Evolutionary conservation across 2,888 invertebrate genomes (phyloP), one percentile per base, ranked within the genome.

Genomic region (Cryptus armator): DNA sequence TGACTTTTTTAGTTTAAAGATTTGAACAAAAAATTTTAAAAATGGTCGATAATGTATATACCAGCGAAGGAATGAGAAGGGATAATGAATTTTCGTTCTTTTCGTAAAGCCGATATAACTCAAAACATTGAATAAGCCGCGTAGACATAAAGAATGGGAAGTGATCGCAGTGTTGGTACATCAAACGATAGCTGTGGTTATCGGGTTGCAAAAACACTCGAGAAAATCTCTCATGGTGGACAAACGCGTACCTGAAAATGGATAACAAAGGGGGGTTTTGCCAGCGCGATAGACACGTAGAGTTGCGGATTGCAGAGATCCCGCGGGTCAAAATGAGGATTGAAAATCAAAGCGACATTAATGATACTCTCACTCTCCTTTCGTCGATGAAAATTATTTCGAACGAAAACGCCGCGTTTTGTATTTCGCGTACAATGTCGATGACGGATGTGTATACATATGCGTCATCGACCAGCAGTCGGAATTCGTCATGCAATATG

Each of bases 321-420:
- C 10, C 3, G 66, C 43, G 9, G 5, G 9, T 10, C 66, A 67
- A 72, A 64, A 80, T 67, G 70, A 62, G 51, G 86, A 89, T 87
- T 84, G 88, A 88, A 89, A 90, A 89, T 89, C 90, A 90, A 90
- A 90, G 90, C 87, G 88, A 88, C 89, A 91, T 90, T 90, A 90
- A 90, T 90, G 88, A 90, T 90, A 88, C 84, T 68, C 44, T 81
- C 67, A 37, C 37, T 37, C 37, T 37, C 37, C 37, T 37, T 37
- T 67, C 83, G 74, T 84, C 86, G 85, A 88, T 88, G 89, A 90
- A 90, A 90, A 90, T 88, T 87, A 88, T 87, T 90, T 89, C 81
- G 81, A 88, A 86, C 74, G 85, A 9, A 84, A 86, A 88, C 89
- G 32, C 80, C 75, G 83, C 71, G 88, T 81, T 89, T 89, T 87